These are phyloP conservation scores for Polyodon spathula DNA, from an alignment of 2,113 vertebrate species.

Conservation along the genomic window DNA sequence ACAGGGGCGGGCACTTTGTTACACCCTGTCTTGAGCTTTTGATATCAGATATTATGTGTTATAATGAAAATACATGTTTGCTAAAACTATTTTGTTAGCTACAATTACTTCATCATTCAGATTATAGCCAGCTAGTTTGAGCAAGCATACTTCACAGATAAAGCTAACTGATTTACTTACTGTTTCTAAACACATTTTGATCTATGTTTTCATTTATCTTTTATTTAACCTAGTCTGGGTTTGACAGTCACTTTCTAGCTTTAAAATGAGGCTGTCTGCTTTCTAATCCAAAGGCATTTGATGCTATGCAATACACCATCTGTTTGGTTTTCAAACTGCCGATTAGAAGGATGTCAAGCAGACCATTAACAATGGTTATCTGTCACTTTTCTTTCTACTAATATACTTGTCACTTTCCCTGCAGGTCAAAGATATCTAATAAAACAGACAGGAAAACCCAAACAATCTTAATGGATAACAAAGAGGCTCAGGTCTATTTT, in stretches of 20 bases:
- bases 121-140: too few species aligned
- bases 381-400: not conserved
- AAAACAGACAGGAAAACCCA: not conserved
- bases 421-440: not conserved
- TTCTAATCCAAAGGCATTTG: constrained; percentile 16
- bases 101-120: too few species aligned
- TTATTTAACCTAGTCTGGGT: not conserved
- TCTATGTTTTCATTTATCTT: too few species aligned
- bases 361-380: constrained; percentile 8
- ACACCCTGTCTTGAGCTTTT: too few species aligned
- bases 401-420: not conserved
- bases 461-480: not conserved
- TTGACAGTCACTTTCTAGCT: not conserved
- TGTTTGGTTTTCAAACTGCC: constrained; percentile 21
- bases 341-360: constrained; percentile 20
- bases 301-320: constrained; percentile 19
- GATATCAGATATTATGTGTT: too few species aligned
- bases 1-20: too few species aligned
- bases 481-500: too few species aligned
- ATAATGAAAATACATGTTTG: too few species aligned
- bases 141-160: too few species aligned
- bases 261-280: not conserved
- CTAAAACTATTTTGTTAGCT: too few species aligned
- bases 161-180: too few species aligned
- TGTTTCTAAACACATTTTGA: too few species aligned